Evolutionary conservation across 1,140 invertebrate genomes (phyloP).

Genomic region (Brachionus manjavacas): DNA sequence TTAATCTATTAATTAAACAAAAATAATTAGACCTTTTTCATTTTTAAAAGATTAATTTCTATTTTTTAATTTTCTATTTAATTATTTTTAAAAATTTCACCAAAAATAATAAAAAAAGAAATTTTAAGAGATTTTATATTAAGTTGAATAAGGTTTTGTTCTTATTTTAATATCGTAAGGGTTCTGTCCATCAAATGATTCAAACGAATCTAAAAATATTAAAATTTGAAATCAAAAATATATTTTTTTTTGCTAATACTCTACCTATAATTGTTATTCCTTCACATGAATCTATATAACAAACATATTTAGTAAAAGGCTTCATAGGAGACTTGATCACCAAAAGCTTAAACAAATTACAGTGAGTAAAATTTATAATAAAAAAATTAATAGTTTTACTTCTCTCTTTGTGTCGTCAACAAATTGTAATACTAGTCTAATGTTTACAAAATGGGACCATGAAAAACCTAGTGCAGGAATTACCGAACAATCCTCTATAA

Average conservation of each 20-base stretch:
- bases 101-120: too few relatives aligned
- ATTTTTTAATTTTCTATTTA: too few relatives aligned
- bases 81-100: too few relatives aligned
- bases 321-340: neutral
- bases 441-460: slow-evolving; percentile 23
- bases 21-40: too few relatives aligned
- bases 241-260: neutral
- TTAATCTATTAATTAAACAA: too few relatives aligned
- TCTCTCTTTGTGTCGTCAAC: slow-evolving; percentile 13
- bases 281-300: neutral
- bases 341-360: too few relatives aligned
- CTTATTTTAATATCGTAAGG: neutral
- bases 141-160: slow-evolving; percentile 17
- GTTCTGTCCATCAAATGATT: neutral
- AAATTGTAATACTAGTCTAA: neutral
- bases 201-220: neutral
- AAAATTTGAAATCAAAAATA: neutral
- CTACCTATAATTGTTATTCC: neutral
- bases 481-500: neutral
- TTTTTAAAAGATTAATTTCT: too few relatives aligned
- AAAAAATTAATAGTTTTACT: neutral
- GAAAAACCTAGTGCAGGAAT: neutral
- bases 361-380: neutral
- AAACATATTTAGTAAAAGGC: slow-evolving; percentile 1
- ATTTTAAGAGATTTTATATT: too few relatives aligned